Conservation (phyloP, 2,888 invertebrate genomes). For the Escarpia spicata region DNA sequence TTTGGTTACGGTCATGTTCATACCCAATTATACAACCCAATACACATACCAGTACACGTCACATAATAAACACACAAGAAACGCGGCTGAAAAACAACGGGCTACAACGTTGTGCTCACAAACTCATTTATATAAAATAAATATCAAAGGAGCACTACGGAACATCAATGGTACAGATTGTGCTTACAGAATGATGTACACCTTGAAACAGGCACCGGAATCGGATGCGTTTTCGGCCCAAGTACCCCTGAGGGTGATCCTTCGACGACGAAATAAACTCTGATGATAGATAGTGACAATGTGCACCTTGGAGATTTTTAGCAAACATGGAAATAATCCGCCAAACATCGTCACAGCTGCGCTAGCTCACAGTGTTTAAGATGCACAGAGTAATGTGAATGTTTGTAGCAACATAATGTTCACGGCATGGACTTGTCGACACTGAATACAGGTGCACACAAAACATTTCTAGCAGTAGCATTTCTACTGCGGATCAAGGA, state of each 20-base stretch:
- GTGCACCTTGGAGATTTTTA: slow-evolving; percentile 8
- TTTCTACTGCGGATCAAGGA: slow-evolving; percentile 23
- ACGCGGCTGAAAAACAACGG: slow-evolving; percentile 16
- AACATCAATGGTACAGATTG: slow-evolving; percentile 16
- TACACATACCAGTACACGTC: slow-evolving; percentile 16
- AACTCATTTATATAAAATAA: slow-evolving; percentile 16
- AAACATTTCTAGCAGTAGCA: slow-evolving; percentile 16
- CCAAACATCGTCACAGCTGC: slow-evolving; percentile 16
- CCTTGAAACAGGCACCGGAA: slow-evolving; percentile 16
- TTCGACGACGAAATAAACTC: slow-evolving; percentile 12
- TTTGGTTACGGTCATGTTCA: slow-evolving; percentile 8
- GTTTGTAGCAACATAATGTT: slow-evolving; percentile 16
- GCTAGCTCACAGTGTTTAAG: slow-evolving; percentile 16
- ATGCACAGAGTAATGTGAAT: slow-evolving; percentile 16
- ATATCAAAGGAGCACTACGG: slow-evolving; percentile 16
- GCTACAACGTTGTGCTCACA: slow-evolving; percentile 16
- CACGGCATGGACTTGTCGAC: slow-evolving; percentile 16
- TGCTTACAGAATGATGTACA: slow-evolving; percentile 16
- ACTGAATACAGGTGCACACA: slow-evolving; percentile 11
- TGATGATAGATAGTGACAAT: slow-evolving; percentile 16
- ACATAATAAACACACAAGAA: slow-evolving; percentile 13
- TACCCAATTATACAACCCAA: slow-evolving; percentile 16
- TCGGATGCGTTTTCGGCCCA: not conserved
- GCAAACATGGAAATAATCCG: slow-evolving; percentile 13
- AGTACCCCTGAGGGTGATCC: not conserved